These are phyloP conservation scores for Oreochromis spilurus DNA, from an alignment of 2,113 vertebrate species.

Conservation along the genomic window DNA sequence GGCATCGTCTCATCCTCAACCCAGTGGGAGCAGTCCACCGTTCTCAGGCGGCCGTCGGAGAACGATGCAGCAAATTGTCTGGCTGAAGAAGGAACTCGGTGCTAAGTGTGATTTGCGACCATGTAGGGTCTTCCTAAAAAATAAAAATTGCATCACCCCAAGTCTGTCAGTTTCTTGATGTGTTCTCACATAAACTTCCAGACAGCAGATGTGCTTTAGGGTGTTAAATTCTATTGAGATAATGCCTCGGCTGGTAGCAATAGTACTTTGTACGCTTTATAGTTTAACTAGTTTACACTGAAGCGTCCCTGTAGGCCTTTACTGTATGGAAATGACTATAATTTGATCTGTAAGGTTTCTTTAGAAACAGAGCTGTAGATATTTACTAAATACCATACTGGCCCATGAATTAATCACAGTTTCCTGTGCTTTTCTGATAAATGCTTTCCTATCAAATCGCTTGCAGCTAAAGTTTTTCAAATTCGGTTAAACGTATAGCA, in stretches of 20 bases:
- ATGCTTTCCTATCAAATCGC: not conserved
- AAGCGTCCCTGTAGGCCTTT: not conserved
- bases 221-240: not conserved
- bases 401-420: not conserved
- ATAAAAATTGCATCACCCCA: not conserved
- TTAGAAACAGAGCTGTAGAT: not conserved
- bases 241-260: not conserved
- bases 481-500: not conserved
- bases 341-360: not conserved
- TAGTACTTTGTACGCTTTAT: not conserved
- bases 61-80: not conserved
- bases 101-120: not conserved
- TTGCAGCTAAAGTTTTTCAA: not conserved
- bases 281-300: not conserved
- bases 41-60: not conserved
- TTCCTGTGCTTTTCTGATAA: not conserved
- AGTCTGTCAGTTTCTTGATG: not conserved
- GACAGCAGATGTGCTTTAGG: not conserved
- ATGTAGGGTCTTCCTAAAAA: not conserved
- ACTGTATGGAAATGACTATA: not conserved
- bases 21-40: not conserved
- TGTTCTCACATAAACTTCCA: not conserved
- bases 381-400: not conserved
- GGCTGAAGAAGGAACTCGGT: not conserved
- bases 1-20: not conserved